phyloP scores from a whole-genome alignment of 2,797 vertebrate genomes.

The Sebastes steindachneri region DNA sequence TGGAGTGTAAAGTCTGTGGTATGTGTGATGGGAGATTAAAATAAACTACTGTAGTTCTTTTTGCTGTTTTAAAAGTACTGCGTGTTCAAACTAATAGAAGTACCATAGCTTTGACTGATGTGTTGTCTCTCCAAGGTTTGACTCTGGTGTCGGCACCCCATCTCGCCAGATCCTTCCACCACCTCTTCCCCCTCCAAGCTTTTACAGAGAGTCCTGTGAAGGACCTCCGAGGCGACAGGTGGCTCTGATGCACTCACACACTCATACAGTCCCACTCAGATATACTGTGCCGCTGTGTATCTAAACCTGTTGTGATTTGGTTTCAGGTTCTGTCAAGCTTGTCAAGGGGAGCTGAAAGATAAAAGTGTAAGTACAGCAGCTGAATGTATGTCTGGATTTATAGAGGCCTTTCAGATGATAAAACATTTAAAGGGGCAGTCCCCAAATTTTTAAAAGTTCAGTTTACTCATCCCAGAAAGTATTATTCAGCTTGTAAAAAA shows the following conservation, averaged over 20 bases:
- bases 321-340: slow-evolving; percentile 91
- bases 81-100: not conserved
- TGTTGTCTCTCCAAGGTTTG: slow-evolving; percentile 84
- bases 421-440: not conserved
- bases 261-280: not conserved
- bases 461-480: not conserved
- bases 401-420: not conserved
- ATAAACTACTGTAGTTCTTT: not conserved
- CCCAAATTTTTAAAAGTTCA: not conserved
- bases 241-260: not conserved
- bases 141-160: slow-evolving; percentile 97
- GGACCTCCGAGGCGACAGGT: slow-evolving; percentile 86
- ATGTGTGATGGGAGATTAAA: slow-evolving; percentile 59
- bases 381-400: not conserved
- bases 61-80: not conserved
- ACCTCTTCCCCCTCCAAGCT: slow-evolving; percentile 93
- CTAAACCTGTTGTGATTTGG: slow-evolving; percentile 19
- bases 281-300: not conserved
- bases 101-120: not conserved
- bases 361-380: slow-evolving; percentile 86
- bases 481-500: not conserved
- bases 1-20: slow-evolving; percentile 99
- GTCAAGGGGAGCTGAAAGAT: slow-evolving; percentile 92
- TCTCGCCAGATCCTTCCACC: slow-evolving; percentile 96
- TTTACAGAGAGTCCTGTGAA: slow-evolving; percentile 87